These are phyloP conservation scores for Cabera pusaria DNA, from an alignment of 2,888 invertebrate genomes.

Conservation along the genomic window DNA sequence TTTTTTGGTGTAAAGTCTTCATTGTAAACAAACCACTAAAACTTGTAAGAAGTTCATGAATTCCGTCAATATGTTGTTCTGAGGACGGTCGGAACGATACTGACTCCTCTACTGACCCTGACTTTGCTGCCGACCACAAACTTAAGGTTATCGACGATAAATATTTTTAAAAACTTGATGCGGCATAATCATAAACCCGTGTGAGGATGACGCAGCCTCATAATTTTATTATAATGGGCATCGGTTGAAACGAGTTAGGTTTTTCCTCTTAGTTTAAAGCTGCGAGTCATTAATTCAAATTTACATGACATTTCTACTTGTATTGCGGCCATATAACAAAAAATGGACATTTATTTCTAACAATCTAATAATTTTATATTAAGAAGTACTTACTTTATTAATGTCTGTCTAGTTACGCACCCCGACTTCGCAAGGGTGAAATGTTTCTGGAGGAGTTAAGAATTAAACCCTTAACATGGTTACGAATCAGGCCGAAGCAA, in stretches of 20 bases:
- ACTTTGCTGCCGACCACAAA: slow-evolving; percentile 48
- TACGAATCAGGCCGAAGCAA: too few species aligned
- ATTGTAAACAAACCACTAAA: slow-evolving; percentile 39
- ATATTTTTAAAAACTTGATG: slow-evolving; percentile 46
- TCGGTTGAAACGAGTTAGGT: slow-evolving; percentile 24
- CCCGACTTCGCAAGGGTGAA: too few species aligned
- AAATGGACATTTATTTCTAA: too few species aligned
- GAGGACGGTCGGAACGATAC: slow-evolving; percentile 51
- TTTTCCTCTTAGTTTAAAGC: slow-evolving; percentile 42
- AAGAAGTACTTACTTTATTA: too few species aligned
- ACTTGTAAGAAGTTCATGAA: slow-evolving; percentile 31
- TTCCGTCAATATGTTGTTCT: slow-evolving; percentile 39
- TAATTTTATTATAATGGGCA: slow-evolving; percentile 39
- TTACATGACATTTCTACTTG: too few species aligned
- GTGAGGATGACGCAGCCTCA: slow-evolving; percentile 35
- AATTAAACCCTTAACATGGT: too few species aligned
- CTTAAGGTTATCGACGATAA: slow-evolving; percentile 65
- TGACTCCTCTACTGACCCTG: slow-evolving; percentile 54
- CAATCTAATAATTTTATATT: too few species aligned
- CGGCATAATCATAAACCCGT: slow-evolving; percentile 27
- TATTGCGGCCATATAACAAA: too few species aligned
- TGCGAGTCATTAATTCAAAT: slow-evolving; percentile 2
- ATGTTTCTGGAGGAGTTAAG: too few species aligned
- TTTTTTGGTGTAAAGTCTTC: slow-evolving; percentile 37
- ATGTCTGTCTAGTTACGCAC: too few species aligned